These are phyloP conservation scores for Neuroterus valhalla DNA, from an alignment of 1,140 invertebrate species.

Conservation along the genomic window DNA sequence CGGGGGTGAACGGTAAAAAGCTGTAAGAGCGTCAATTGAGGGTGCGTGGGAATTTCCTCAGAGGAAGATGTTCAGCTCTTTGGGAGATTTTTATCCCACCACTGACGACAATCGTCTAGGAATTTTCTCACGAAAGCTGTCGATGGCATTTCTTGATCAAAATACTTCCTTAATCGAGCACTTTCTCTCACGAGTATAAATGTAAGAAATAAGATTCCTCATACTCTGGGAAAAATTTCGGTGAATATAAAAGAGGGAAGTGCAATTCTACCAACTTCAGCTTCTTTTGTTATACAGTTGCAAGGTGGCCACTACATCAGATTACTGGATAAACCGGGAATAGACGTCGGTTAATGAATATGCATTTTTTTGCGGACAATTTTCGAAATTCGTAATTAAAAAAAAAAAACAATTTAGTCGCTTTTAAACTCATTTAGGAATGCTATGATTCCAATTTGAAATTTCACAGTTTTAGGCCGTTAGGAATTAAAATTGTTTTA, in stretches of 20 bases:
- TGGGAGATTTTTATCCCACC: constrained; percentile 26
- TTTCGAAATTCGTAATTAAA: too few species aligned
- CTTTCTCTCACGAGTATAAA: constrained; percentile 27
- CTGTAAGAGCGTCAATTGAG: constrained; percentile 8
- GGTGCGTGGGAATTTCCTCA: constrained; percentile 30
- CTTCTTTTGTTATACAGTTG: too few species aligned
- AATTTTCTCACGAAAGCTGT: constrained; percentile 18
- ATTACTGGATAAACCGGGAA: too few species aligned
- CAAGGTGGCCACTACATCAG: too few species aligned
- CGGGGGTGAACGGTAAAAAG: constrained; percentile 25
- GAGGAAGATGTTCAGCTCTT: constrained; percentile 21
- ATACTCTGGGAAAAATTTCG: not conserved
- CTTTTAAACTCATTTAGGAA: too few species aligned
- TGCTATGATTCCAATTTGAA: too few species aligned
- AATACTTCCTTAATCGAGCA: constrained; percentile 24
- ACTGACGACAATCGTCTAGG: constrained; percentile 16
- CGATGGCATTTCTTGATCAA: constrained; percentile 21
- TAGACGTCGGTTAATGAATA: too few species aligned
- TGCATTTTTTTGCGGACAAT: too few species aligned
- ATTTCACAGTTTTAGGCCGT: too few species aligned
- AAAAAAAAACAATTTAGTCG: too few species aligned
- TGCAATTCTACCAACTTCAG: not conserved
- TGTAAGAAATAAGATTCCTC: not conserved
- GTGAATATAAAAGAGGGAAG: not conserved
- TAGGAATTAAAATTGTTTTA: too few species aligned